phyloP scores from a whole-genome alignment of 2,888 invertebrate genomes.

The Tipula lateralis region DNA sequence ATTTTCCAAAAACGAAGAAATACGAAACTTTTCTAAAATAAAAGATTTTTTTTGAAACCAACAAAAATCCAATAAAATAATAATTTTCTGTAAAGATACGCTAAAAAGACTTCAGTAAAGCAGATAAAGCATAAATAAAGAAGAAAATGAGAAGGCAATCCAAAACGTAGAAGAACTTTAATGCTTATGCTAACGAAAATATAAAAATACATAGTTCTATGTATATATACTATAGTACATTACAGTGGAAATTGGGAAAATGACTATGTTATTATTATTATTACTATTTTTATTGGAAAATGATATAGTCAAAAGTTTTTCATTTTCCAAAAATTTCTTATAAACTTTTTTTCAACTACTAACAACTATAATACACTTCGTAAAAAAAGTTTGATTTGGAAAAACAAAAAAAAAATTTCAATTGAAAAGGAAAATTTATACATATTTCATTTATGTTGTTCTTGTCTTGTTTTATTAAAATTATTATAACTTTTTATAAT shows the following conservation, averaged over 20 bases:
- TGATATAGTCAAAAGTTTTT: constrained; percentile 11
- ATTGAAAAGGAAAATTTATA: neutral
- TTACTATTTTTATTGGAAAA: constrained; percentile 11
- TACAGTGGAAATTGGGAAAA: neutral
- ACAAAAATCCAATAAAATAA: neutral
- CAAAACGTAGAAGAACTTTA: neutral
- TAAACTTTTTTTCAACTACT: neutral
- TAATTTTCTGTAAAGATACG: neutral
- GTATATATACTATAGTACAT: neutral
- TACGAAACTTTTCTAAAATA: neutral
- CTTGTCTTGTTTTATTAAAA: neutral
- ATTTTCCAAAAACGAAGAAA: neutral
- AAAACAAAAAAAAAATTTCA: neutral
- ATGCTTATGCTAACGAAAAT: neutral
- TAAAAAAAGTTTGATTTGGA: neutral
- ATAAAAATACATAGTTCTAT: neutral
- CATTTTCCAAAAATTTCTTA: neutral
- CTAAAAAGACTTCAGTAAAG: neutral
- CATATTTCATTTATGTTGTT: neutral
- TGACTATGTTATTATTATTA: neutral
- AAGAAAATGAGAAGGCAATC: neutral
- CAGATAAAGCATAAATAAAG: neutral
- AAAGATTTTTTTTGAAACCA: neutral
- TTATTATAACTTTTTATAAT: neutral
- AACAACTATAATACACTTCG: neutral